Conservation (phyloP, 2,797 vertebrate species). For the Miichthys miiuy region DNA sequence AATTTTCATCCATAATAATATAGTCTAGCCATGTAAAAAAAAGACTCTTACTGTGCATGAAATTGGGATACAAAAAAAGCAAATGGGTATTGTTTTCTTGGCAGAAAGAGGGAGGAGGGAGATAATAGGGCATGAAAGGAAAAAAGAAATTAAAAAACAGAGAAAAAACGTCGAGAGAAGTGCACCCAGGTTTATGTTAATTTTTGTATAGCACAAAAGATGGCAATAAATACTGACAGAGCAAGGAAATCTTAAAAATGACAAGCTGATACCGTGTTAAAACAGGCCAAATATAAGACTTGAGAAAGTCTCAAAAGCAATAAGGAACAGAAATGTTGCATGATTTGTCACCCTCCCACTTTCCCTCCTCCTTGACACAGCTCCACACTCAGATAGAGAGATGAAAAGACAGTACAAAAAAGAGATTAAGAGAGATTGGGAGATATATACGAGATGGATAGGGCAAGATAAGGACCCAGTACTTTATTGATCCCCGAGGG, state of each 20-base stretch:
- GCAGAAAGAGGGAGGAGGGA: neutral
- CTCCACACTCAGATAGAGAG: conserved; percentile 58
- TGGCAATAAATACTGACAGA: conserved; percentile 13
- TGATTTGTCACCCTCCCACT: conserved; percentile 69
- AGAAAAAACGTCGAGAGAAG: neutral
- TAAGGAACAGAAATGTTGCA: conserved; percentile 45
- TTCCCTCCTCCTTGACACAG: conserved; percentile 67
- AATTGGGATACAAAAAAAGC: conserved; percentile 16
- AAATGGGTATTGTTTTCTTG: conserved; percentile 30
- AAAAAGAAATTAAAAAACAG: neutral
- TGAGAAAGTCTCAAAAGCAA: conserved; percentile 54
- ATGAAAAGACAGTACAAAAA: conserved; percentile 79
- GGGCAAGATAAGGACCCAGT: conserved; percentile 61
- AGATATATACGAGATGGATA: conserved; percentile 68
- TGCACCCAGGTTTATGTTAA: neutral
- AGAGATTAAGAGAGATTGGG: conserved; percentile 71
- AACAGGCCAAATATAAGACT: conserved; percentile 34
- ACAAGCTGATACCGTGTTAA: conserved; percentile 32
- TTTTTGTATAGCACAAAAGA: neutral
- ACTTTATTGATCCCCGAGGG: conserved; percentile 78
- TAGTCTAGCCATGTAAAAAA: conserved; percentile 10
- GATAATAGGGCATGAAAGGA: conserved; percentile 5
- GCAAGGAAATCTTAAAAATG: conserved; percentile 24
- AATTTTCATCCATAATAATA: conserved; percentile 49
- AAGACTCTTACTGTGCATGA: conserved; percentile 46